Percentiles rank a stretch among this genome's conserved stretches.
Evolutionary conservation across 2,113 vertebrate species (phyloP).

Genomic region (Vulpes lagopus): DNA sequence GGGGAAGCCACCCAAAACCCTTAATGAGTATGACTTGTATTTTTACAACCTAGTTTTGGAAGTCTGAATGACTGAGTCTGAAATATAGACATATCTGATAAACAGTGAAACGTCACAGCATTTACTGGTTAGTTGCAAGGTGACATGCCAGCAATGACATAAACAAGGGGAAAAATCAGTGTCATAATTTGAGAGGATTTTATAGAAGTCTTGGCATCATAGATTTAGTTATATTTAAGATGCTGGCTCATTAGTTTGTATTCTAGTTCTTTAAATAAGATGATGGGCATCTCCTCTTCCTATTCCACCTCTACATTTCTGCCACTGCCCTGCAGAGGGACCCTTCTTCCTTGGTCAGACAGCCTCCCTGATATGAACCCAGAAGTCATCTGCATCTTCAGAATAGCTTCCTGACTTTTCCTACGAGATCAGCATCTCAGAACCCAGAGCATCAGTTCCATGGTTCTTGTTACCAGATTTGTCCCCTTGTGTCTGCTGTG

Average conservation of each 20-base stretch:
- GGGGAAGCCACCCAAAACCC: neutral
- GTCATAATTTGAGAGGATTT: neutral
- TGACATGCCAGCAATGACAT: neutral
- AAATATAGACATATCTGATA: neutral
- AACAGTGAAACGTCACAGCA: neutral
- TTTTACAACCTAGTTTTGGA: slow-evolving; percentile 14
- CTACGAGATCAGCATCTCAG: neutral
- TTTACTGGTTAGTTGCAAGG: neutral
- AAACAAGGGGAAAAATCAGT: neutral
- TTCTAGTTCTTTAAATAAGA: neutral
- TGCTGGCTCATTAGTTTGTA: neutral
- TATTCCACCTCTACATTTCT: neutral
- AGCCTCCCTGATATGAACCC: rapidly evolving
- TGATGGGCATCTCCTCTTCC: rapidly evolving
- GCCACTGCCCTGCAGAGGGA: neutral
- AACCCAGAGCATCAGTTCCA: neutral
- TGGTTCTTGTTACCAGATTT: neutral
- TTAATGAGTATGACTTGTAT: neutral
- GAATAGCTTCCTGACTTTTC: neutral
- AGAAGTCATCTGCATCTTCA: neutral
- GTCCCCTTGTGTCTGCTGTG: neutral
- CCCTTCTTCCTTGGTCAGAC: neutral
- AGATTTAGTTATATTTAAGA: neutral
- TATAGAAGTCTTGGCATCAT: neutral
- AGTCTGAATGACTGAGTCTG: neutral